Evolutionary conservation across 2,888 invertebrate species (phyloP).

Genomic region (Idaea aversata): DNA sequence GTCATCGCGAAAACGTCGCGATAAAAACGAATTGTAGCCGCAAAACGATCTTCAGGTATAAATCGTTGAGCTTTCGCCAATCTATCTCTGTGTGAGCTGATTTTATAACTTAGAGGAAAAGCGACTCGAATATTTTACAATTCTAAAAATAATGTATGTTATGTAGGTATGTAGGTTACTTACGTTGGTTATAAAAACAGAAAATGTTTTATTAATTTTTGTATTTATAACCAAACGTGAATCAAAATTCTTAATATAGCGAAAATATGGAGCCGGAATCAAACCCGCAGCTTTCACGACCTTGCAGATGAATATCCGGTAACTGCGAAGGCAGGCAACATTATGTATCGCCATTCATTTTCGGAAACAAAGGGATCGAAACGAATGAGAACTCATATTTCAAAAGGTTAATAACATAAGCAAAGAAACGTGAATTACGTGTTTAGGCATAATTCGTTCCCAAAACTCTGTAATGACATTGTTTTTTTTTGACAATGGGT

Average conservation of each 20-base stretch:
- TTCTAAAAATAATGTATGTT: background rate
- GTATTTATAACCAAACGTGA: too few species aligned
- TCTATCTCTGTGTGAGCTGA: background rate
- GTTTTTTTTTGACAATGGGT: background rate
- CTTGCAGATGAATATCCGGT: background rate
- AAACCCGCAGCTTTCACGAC: background rate
- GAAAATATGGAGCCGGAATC: too few species aligned
- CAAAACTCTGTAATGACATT: background rate
- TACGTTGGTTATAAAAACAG: too few species aligned
- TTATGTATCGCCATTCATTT: background rate
- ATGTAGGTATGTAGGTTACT: too few species aligned
- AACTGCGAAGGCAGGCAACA: background rate
- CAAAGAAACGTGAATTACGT: background rate
- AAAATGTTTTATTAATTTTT: too few species aligned
- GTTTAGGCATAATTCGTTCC: background rate
- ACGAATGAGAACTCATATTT: conserved; percentile 23
- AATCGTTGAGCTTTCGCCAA: background rate
- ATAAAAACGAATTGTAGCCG: background rate
- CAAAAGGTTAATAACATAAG: conserved; percentile 18
- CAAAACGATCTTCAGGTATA: background rate
- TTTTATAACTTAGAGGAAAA: background rate
- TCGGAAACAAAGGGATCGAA: conserved; percentile 20
- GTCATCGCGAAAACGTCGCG: background rate
- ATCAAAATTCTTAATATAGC: too few species aligned
- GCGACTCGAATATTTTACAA: background rate